Evolutionary conservation across 2,797 vertebrate species (phyloP), one percentile per base, ranked within the genome.

Genomic region (Psittacula derbiana): DNA sequence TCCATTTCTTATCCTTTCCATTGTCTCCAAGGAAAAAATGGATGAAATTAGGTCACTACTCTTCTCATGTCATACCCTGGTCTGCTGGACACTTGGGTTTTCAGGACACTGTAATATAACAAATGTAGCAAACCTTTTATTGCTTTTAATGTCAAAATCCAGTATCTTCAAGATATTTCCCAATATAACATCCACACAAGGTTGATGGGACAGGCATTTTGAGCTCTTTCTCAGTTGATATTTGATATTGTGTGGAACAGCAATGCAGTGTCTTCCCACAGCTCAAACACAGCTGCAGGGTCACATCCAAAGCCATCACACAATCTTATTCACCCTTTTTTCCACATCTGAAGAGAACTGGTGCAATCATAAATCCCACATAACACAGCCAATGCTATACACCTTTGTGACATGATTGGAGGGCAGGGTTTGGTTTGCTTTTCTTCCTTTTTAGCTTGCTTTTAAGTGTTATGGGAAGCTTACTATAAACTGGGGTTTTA

Each of bases 1-100:
- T 38, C 33, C 30, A 58, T 60, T 94, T 94, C 72, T 95, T 87
- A 78, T 87, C 38, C 21, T 76, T 89, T 57, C 70, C 47, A 70
- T 75, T 84, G 84, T 81, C 25, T 76, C 44, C 57, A 36, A 4
- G 4, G 60, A 50, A 87, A 83, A 96, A 81, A 76, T 43, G 21
- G n/a, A 71, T 82, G 4, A 74, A 93, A 93, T 36, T 74, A 41
- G 44, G 64, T 95, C 90, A 78, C 57, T 80, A 21, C 52, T 71
- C 52, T 71, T 52, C n/a, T 89, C 28, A 31, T 31, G 18, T 75
- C 80, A 85, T 86, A 49, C 47, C 50, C 78, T 85, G 74, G 55
- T 67, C 38, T 76, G 40, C 57, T 85, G 84, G 84, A 89, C 79
- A 91, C 33, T 52, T 82, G 15, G 16, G 25, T 57, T 90, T 91